Percentiles rank a stretch among this genome's conserved stretches.
Conservation (phyloP, 2,113 vertebrate species). For the Abramis brama region DNA sequence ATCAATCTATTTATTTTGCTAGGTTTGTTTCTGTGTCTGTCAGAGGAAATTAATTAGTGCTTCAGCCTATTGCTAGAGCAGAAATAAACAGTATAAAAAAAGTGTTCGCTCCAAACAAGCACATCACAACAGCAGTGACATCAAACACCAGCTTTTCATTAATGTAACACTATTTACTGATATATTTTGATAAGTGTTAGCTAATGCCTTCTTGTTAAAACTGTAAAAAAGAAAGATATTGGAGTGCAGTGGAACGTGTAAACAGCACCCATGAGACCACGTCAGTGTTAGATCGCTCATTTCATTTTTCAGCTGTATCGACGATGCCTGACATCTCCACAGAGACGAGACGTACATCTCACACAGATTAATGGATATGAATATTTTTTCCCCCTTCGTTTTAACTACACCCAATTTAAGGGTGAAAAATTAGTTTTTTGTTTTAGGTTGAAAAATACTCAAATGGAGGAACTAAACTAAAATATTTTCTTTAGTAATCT, state of each 20-base stretch:
- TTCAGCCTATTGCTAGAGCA: neutral
- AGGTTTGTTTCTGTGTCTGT: constrained; percentile 32
- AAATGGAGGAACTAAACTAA: neutral
- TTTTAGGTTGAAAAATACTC: neutral
- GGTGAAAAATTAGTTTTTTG: neutral
- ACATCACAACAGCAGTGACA: constrained; percentile 28
- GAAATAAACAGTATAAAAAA: neutral
- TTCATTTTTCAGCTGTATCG: constrained; percentile 49
- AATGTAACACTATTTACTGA: constrained; percentile 42
- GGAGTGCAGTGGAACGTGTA: constrained; percentile 44
- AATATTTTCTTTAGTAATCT: neutral
- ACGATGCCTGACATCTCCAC: constrained; percentile 29
- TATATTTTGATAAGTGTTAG: constrained; percentile 44
- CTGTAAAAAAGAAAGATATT: constrained; percentile 40
- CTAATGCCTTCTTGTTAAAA: constrained; percentile 41
- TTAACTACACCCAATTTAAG: constrained; percentile 18
- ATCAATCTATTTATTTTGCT: constrained; percentile 22
- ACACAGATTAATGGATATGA: constrained; percentile 39
- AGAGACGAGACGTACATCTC: constrained; percentile 15
- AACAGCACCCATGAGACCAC: constrained; percentile 48
- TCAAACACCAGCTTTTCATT: constrained; percentile 34
- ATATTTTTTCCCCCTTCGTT: neutral
- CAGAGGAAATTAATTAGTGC: constrained; percentile 32
- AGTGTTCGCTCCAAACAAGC: constrained; percentile 1
- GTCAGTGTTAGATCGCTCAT: constrained; percentile 31